These are phyloP conservation scores for Acropora yongei DNA, from an alignment of 64 coral and sea anemone species.

Conservation along the genomic window DNA sequence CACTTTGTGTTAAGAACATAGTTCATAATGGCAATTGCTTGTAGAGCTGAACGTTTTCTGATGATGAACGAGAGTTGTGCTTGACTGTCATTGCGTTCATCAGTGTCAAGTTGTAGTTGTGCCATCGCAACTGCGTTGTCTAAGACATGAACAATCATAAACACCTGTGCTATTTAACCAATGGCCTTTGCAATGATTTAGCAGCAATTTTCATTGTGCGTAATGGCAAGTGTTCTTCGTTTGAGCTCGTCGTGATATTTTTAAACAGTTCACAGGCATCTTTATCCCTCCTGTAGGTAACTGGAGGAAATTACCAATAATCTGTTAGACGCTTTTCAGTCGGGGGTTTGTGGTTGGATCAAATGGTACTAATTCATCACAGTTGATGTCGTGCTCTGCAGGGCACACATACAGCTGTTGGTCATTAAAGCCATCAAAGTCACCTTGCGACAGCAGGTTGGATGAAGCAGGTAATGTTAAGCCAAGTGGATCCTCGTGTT, in stretches of 20 bases:
- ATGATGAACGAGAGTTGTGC: neutral
- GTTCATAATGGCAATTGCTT: neutral
- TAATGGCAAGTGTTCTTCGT: no score
- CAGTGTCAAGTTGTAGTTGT: no score
- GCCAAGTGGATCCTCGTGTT: slow-evolving; percentile 15
- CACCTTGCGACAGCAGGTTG: slow-evolving; percentile 50
- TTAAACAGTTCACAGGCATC: neutral
- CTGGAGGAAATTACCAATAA: slow-evolving; percentile 17
- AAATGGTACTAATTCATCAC: no score
- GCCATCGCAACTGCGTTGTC: neutral
- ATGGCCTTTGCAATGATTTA: no score
- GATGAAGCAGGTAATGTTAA: slow-evolving; percentile 50
- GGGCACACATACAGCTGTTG: slow-evolving; percentile 34
- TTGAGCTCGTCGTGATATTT: no score
- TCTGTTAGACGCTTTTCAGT: neutral
- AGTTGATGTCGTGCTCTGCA: neutral
- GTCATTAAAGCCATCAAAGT: slow-evolving; percentile 65
- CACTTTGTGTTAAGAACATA: no score
- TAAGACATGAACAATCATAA: no score
- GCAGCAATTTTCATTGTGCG: no score
- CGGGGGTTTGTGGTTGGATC: neutral
- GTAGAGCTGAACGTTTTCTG: no score
- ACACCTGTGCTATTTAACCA: no score
- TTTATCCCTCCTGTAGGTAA: slow-evolving; percentile 14
- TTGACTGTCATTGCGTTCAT: no score